A percentile compares a stretch with the other conserved stretches of the same genome.
Evolutionary conservation across 1,140 invertebrate genomes (phyloP).

Genomic region (Tetramorium parvispinum): DNA sequence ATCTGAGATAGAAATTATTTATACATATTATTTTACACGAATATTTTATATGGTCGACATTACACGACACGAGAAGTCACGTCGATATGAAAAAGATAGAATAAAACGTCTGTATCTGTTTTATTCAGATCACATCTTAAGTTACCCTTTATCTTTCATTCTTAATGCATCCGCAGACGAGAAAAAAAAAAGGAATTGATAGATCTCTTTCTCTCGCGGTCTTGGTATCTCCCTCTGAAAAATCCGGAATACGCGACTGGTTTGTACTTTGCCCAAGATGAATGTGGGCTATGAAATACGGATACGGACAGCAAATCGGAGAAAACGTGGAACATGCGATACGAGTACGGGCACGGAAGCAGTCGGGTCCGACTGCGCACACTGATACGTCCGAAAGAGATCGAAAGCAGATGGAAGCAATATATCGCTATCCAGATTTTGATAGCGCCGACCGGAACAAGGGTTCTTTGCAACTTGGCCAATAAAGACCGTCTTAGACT

Average conservation of each 20-base stretch:
- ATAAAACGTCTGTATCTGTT: background rate
- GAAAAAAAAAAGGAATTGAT: background rate
- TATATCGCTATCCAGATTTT: conserved; percentile 34
- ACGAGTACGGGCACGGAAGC: background rate
- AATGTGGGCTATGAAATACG: conserved; percentile 43
- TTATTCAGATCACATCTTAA: background rate
- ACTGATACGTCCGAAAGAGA: conserved; percentile 20
- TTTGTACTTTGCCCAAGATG: conserved; percentile 4
- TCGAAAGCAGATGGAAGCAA: conserved; percentile 33
- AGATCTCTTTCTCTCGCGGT: conserved; percentile 2
- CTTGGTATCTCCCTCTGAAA: conserved; percentile 20
- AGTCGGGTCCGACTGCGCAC: background rate
- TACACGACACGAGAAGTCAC: background rate
- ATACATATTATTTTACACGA: background rate
- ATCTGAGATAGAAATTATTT: background rate
- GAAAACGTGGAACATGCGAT: conserved; percentile 9
- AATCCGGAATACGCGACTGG: conserved; percentile 17
- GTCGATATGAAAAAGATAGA: background rate
- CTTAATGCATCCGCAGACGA: background rate
- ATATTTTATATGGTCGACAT: background rate
- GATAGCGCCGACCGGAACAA: conserved; percentile 28
- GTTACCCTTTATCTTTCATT: background rate
- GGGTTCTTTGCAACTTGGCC: conserved; percentile 8
- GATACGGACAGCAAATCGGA: conserved; percentile 27
- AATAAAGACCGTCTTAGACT: background rate